A percentile compares a stretch with the other conserved stretches of the same genome.
These are phyloP conservation scores for Xanthia icteritia DNA, from an alignment of 2,888 invertebrate genomes.

Conservation along the genomic window DNA sequence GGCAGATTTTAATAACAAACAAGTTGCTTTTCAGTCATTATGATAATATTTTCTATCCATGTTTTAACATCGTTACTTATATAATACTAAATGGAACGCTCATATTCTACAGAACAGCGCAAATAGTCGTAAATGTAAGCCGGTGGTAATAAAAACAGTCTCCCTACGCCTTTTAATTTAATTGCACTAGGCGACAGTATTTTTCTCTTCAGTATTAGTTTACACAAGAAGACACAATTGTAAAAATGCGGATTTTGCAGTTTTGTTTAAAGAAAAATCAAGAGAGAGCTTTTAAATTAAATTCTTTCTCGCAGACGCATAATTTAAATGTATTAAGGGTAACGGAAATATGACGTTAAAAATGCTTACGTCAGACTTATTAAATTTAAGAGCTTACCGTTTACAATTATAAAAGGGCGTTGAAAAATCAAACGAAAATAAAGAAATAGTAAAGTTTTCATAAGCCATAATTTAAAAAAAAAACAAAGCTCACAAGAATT, in stretches of 20 bases:
- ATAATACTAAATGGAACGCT: constrained; percentile 14
- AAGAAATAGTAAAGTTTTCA: neutral
- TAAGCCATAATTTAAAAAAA: neutral
- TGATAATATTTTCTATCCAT: neutral
- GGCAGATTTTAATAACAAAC: neutral
- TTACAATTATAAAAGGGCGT: neutral
- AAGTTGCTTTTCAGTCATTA: neutral
- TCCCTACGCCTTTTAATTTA: constrained; percentile 63
- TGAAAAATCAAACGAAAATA: neutral
- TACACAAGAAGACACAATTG: constrained; percentile 13
- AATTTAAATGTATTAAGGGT: neutral
- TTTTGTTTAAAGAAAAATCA: neutral
- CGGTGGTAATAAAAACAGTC: constrained; percentile 54
- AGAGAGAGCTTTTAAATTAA: neutral
- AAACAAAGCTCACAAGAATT: constrained; percentile 4
- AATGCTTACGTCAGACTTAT: neutral
- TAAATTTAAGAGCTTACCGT: neutral
- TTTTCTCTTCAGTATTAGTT: constrained; percentile 51
- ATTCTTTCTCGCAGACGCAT: neutral
- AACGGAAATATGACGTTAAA: neutral
- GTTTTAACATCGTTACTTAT: neutral
- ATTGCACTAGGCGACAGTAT: constrained; percentile 58
- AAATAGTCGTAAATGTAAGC: constrained; percentile 46
- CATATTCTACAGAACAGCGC: constrained; percentile 30
- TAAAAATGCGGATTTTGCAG: constrained; percentile 10